A percentile compares a stretch with the other conserved stretches of the same genome.
phyloP scores from a whole-genome alignment of 2,888 invertebrate species.

The Microplitis deprimator region DNA sequence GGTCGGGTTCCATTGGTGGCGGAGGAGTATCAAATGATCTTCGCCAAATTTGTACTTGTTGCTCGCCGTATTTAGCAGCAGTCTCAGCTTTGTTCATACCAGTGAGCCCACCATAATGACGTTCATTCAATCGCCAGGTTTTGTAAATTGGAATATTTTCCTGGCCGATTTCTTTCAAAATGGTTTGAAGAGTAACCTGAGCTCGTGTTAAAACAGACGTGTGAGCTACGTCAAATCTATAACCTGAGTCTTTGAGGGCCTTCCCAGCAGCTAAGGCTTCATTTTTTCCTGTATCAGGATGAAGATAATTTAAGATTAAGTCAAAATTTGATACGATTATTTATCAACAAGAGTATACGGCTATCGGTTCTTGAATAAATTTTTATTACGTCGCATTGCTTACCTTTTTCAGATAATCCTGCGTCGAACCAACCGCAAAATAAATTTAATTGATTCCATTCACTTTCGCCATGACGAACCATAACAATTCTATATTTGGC shows the following conservation, averaged over 20 bases:
- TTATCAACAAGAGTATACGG: neutral
- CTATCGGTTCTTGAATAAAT: constrained; percentile 49
- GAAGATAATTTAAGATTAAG: constrained; percentile 15
- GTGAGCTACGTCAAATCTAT: constrained; percentile 84
- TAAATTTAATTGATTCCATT: constrained; percentile 77
- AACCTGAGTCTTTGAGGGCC: constrained; percentile 79
- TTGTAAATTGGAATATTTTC: constrained; percentile 79
- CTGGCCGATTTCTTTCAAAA: constrained; percentile 80
- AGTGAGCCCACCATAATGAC: constrained; percentile 90
- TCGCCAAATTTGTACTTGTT: constrained; percentile 89
- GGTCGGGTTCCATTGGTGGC: constrained; percentile 83
- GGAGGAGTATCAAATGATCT: constrained; percentile 87
- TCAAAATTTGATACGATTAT: neutral
- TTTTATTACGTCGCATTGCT: neutral
- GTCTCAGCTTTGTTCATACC: constrained; percentile 89
- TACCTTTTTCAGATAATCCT: constrained; percentile 75
- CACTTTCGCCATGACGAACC: constrained; percentile 79
- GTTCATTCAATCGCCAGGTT: constrained; percentile 89
- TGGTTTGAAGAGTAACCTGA: constrained; percentile 80
- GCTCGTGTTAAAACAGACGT: constrained; percentile 87
- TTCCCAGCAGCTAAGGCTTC: constrained; percentile 83
- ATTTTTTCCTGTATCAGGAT: constrained; percentile 73
- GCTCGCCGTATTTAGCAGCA: constrained; percentile 88
- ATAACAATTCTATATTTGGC: constrained; percentile 76
- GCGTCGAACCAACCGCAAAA: constrained; percentile 80